Evolutionary conservation across 1,140 invertebrate species (phyloP).

Genomic region (Pseudachorutes palmiensis): DNA sequence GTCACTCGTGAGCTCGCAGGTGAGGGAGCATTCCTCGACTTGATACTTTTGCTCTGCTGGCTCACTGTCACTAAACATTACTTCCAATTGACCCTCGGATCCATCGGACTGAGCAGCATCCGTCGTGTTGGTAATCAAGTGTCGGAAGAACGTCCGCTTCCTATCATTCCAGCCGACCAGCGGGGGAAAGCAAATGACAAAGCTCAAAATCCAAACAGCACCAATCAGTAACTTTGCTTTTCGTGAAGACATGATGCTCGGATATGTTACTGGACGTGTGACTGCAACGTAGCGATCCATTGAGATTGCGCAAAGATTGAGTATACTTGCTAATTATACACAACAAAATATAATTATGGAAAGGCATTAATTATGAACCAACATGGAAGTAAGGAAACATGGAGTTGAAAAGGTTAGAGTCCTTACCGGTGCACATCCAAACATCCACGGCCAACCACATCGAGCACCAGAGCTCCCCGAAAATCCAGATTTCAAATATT

Average conservation of each 20-base stretch:
- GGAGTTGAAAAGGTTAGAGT: constrained; percentile 41
- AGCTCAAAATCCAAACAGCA: constrained; percentile 86
- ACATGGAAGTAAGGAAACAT: too few relatives aligned
- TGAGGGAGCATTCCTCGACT: constrained; percentile 57
- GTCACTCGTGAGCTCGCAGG: constrained; percentile 83
- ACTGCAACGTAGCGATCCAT: constrained; percentile 91
- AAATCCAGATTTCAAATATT: constrained; percentile 75
- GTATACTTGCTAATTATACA: background rate
- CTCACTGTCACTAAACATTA: background rate
- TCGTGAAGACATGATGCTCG: constrained; percentile 78
- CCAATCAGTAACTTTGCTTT: constrained; percentile 80
- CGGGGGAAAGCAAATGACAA: constrained; percentile 93
- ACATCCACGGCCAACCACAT: constrained; percentile 91
- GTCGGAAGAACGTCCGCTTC: constrained; percentile 34
- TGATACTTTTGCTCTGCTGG: constrained; percentile 4
- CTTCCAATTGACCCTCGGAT: background rate
- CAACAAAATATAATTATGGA: background rate
- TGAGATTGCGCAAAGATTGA: constrained; percentile 54
- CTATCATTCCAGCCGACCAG: constrained; percentile 78
- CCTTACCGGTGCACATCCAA: constrained; percentile 93
- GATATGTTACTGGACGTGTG: constrained; percentile 85
- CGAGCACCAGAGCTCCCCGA: constrained; percentile 82
- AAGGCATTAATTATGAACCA: too few relatives aligned
- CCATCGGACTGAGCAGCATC: background rate
- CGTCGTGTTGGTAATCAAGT: constrained; percentile 21